Percentiles rank a stretch among this genome's conserved stretches.
phyloP scores from a whole-genome alignment of 2,797 vertebrate genomes.

The Danionella dracula region DNA sequence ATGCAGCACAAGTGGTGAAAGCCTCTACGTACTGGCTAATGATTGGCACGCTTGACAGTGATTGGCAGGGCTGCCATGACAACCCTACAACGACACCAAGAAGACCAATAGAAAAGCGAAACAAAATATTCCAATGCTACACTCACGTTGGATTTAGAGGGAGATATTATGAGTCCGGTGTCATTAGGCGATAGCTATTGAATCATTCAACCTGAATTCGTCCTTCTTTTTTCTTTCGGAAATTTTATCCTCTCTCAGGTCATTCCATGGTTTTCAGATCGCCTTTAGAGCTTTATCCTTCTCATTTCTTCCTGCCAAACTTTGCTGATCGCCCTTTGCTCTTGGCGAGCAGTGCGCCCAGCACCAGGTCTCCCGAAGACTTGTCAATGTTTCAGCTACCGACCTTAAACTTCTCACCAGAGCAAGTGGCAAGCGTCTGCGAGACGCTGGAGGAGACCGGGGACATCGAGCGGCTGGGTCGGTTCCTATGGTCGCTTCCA shows the following conservation, averaged over 20 bases:
- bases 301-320: slow-evolving; percentile 99
- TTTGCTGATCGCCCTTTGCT: slow-evolving; percentile 96
- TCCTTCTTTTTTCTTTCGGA: slow-evolving; percentile 82
- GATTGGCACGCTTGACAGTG: slow-evolving; percentile 99
- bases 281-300: slow-evolving; percentile 99
- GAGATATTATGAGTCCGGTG: slow-evolving; percentile 99
- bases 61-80: slow-evolving; percentile 99
- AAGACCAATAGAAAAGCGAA: slow-evolving; percentile 99
- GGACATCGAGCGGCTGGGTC: slow-evolving; percentile 97
- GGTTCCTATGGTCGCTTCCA: slow-evolving; percentile 97
- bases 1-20: slow-evolving; percentile 88
- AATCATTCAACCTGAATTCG: slow-evolving; percentile 94
- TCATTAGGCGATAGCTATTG: slow-evolving; percentile 98
- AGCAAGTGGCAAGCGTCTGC: slow-evolving; percentile 99
- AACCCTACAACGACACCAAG: slow-evolving; percentile 96
- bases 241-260: slow-evolving; percentile 88
- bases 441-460: slow-evolving; percentile 99
- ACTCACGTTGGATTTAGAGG: slow-evolving; percentile 99
- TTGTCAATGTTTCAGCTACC: slow-evolving; percentile 99
- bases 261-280: slow-evolving; percentile 99
- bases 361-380: slow-evolving; percentile 95
- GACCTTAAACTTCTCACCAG: slow-evolving; percentile 99
- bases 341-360: slow-evolving; percentile 89
- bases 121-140: slow-evolving; percentile 99
- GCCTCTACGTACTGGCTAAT: slow-evolving; percentile 97